phyloP scores from a whole-genome alignment of 2,113 vertebrate species.

The Ancistrus triradiatus region DNA sequence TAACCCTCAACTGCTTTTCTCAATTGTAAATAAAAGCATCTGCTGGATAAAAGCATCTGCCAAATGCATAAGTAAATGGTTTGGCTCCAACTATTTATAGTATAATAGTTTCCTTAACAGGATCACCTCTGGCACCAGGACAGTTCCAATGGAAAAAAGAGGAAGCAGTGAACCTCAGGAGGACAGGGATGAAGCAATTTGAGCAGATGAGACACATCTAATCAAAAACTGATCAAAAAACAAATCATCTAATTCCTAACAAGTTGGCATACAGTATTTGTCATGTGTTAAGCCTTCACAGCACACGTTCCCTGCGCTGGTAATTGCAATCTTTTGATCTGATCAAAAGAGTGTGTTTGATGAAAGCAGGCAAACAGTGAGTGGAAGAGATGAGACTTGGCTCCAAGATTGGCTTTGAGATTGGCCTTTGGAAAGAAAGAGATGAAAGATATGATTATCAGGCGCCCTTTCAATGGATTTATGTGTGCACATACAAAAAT shows the following conservation, averaged over 20 bases:
- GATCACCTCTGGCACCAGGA: too few species aligned
- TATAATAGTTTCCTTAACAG: too few species aligned
- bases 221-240: constrained; percentile 22
- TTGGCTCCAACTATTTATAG: too few species aligned
- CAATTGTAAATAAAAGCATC: too few species aligned
- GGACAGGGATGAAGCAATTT: constrained; percentile 4
- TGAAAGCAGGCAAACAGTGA: constrained; percentile 16
- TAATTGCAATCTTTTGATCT: constrained; percentile 27
- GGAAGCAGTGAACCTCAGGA: too few species aligned
- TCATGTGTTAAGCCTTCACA: constrained; percentile 23
- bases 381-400: constrained; percentile 6
- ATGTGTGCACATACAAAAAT: background rate
- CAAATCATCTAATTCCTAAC: constrained; percentile 15
- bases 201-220: constrained; percentile 2
- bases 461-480: background rate
- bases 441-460: constrained; percentile 12
- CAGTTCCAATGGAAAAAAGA: too few species aligned
- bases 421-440: background rate
- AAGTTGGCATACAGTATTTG: constrained; percentile 11
- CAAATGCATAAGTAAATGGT: too few species aligned
- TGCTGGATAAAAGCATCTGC: too few species aligned
- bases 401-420: background rate
- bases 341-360: constrained; percentile 18
- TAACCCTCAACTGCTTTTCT: too few species aligned
- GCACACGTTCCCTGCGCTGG: constrained; percentile 12